These are phyloP conservation scores for Sebastes baramenuke DNA, from an alignment of 2,797 vertebrate genomes.

Conservation along the genomic window DNA sequence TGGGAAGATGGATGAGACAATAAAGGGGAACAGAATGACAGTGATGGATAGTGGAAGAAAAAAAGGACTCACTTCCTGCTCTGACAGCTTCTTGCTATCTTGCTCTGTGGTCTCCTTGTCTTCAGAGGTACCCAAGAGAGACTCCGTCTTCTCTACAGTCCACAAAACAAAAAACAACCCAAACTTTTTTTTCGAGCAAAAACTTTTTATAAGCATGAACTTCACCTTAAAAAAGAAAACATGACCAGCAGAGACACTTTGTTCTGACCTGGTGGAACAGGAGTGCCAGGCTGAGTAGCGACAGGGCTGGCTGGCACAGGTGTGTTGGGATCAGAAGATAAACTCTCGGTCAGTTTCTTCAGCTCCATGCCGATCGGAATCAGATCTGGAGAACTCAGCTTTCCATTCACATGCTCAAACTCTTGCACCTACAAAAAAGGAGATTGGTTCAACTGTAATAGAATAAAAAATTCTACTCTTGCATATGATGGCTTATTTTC, in stretches of 20 bases:
- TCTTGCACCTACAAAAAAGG: slow-evolving; percentile 89
- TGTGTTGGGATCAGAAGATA: slow-evolving; percentile 94
- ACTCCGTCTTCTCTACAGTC: slow-evolving; percentile 86
- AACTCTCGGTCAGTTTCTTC: slow-evolving; percentile 88
- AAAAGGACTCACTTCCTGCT: slow-evolving; percentile 83
- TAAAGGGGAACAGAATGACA: neutral
- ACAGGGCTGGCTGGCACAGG: slow-evolving; percentile 92
- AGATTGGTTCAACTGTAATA: neutral
- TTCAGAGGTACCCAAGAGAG: slow-evolving; percentile 79
- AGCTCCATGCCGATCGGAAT: slow-evolving; percentile 88
- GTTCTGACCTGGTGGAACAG: slow-evolving; percentile 85
- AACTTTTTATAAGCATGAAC: neutral
- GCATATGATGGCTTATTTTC: neutral
- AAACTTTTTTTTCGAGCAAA: slow-evolving; percentile 1
- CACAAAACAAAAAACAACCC: slow-evolving; percentile 33
- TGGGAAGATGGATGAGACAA: slow-evolving; percentile 15
- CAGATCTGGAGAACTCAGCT: slow-evolving; percentile 94
- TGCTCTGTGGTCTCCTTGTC: slow-evolving; percentile 88
- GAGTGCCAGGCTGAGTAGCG: slow-evolving; percentile 80
- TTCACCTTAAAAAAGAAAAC: slow-evolving; percentile 3
- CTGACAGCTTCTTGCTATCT: slow-evolving; percentile 82
- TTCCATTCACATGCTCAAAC: slow-evolving; percentile 97
- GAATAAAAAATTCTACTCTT: neutral
- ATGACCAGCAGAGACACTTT: neutral
- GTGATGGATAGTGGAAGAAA: neutral